phyloP scores from a whole-genome alignment of 2,797 vertebrate genomes.

The Thamnophis elegans region DNA sequence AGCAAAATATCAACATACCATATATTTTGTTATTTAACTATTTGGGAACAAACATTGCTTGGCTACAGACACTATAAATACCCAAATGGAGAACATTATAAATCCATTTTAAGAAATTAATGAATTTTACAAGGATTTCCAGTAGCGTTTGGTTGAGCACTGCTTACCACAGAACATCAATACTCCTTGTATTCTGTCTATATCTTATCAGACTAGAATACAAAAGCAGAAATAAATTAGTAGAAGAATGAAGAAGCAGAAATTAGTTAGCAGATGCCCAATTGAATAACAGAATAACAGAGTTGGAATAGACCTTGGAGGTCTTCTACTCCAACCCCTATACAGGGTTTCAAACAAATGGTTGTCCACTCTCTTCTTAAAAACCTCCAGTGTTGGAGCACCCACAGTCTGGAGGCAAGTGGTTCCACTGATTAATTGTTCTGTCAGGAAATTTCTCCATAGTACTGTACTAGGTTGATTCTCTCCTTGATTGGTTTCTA shows the following conservation, averaged over 20 bases:
- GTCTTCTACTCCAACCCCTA: background rate
- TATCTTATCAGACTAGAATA: background rate
- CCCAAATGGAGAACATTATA: background rate
- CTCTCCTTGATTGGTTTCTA: background rate
- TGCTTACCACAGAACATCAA: background rate
- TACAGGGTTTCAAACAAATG: background rate
- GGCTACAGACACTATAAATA: background rate
- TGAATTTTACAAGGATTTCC: background rate
- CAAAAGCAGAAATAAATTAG: background rate
- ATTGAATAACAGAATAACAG: background rate
- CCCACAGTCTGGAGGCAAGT: background rate
- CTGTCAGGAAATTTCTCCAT: background rate
- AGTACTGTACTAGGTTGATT: background rate
- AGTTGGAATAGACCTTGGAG: background rate
- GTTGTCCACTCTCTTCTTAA: background rate
- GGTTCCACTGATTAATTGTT: background rate
- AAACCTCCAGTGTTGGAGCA: background rate
- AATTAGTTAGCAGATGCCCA: background rate
- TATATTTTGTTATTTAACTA: slow-evolving; percentile 37
- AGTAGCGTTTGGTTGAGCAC: background rate
- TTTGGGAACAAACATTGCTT: slow-evolving; percentile 38
- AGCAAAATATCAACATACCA: slow-evolving; percentile 18
- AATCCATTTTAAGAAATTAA: background rate
- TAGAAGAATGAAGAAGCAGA: background rate
- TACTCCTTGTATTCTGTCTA: background rate